Percentiles rank a stretch among this genome's conserved stretches.
phyloP scores from a whole-genome alignment of 2,888 invertebrate genomes.

The Ormia ochracea region DNA sequence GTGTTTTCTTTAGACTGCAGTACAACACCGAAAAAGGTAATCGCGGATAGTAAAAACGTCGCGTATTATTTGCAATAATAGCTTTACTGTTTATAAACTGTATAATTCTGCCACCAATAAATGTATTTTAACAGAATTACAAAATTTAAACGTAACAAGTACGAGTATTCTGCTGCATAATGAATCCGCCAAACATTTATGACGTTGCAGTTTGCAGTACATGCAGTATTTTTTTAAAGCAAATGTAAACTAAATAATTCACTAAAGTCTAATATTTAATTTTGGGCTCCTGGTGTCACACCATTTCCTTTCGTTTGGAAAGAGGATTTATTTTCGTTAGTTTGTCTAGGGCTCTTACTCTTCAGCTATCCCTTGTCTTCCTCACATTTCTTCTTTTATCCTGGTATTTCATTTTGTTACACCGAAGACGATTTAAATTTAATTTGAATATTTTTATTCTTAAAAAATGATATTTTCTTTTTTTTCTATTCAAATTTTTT shows the following conservation, averaged over 20 bases:
- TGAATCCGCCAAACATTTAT: conserved; percentile 50
- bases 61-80: neutral
- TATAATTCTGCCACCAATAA: neutral
- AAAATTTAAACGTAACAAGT: conserved; percentile 31
- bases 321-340: conserved; percentile 48
- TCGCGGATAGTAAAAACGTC: too few relatives aligned
- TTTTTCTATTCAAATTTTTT: neutral
- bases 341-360: conserved; percentile 3
- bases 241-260: conserved; percentile 21
- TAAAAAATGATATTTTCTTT: conserved; percentile 25
- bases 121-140: neutral
- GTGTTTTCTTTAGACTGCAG: too few relatives aligned
- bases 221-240: neutral
- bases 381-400: neutral
- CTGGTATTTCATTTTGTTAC: neutral
- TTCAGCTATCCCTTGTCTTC: neutral
- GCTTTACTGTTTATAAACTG: neutral
- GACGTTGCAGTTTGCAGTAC: conserved; percentile 3
- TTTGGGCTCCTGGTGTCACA: conserved; percentile 20
- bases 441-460: conserved; percentile 52
- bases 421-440: conserved; percentile 5
- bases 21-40: too few relatives aligned
- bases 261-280: conserved; percentile 18
- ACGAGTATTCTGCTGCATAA: conserved; percentile 43
- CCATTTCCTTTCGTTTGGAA: conserved; percentile 28